Conservation (phyloP, 37 sponge, comb jelly and placozoan species). For the Petrosia ficiformis region DNA sequence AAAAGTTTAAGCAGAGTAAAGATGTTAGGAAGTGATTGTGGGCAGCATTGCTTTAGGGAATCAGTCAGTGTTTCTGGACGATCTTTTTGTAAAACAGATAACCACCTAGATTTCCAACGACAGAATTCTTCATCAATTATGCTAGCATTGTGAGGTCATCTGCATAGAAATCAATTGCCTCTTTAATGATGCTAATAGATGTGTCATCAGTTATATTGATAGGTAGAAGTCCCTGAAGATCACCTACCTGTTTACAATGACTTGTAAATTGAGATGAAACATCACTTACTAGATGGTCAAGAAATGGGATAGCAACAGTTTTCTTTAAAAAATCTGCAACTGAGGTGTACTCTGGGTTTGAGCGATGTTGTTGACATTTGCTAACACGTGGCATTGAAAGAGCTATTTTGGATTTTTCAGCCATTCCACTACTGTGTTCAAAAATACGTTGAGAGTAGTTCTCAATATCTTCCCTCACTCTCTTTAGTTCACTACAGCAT, state of each 20-base stretch:
- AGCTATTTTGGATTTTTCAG: constrained; percentile 17
- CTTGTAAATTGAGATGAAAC: constrained; percentile 29
- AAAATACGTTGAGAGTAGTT: constrained; percentile 24
- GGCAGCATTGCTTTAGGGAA: too few relatives aligned
- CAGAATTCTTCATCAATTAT: constrained; percentile 24
- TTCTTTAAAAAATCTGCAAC: constrained; percentile 21
- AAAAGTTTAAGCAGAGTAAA: too few relatives aligned
- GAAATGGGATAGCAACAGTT: constrained; percentile 53
- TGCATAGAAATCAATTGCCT: constrained; percentile 29
- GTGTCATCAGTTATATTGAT: constrained; percentile 22
- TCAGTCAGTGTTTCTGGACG: too few relatives aligned
- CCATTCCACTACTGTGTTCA: constrained; percentile 22
- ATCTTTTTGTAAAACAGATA: too few relatives aligned
- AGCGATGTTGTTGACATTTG: constrained; percentile 36
- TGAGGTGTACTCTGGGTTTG: constrained; percentile 22
- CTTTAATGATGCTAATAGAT: constrained; percentile 8
- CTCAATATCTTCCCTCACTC: constrained; percentile 23
- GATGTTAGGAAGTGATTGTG: too few relatives aligned
- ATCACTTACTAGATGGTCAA: constrained; percentile 51
- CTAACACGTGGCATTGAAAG: constrained; percentile 38
- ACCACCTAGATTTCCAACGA: constrained; percentile 29
- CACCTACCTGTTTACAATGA: constrained; percentile 28
- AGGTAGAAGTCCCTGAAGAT: constrained; percentile 33
- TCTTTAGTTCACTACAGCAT: constrained; percentile 13
- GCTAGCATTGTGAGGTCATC: constrained; percentile 41